Evolutionary conservation across 2,888 invertebrate genomes (phyloP), one percentile per base, ranked within the genome.

Genomic region (Hipparchia sbordonii): DNA sequence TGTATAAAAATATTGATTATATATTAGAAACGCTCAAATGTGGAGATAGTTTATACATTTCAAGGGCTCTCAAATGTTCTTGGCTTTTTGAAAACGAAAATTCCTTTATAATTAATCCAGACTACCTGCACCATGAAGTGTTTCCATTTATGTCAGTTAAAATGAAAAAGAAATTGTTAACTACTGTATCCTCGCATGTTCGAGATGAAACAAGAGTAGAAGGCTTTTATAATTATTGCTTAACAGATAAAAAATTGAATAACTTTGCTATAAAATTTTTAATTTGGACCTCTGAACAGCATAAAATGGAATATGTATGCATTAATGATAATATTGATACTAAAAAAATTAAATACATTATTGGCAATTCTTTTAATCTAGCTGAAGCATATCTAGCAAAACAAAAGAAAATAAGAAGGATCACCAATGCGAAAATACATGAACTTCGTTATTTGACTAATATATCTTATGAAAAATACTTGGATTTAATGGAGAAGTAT

Each of bases 81-180:
- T 91, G 89, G 89, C 70, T 91, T 12, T 88, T 81, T 77, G 78
- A 80, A 46, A 82, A 84, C 72, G 78, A 83, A 23, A 84, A 82
- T 72, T 79, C 82, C 8, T 61, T 82, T 10, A 62, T 86, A 2
- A 84, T 89, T 23, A 87, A 87, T 73, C 79, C 83, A 1, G 79
- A 84, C 51, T 83, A 86, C 75, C 82, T 91, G 3, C 82, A 88
- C 13, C 63, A 80, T 0, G 79, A 88, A 60, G 76, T 91, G 45
- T 88, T 91, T 73, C 87, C 91, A 4, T 79, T 74, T 0, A 89
- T 90, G 88, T 89, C 91, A 2, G 70, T 77, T 2, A 89, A 87
- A 82, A 88, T 89, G 86, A 88, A 83, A 72, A 85, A 81, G 54
- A 90, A 89, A 71, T 75, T 87, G 45, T 76, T 91, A 7, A 78